Base-by-base conservation (phyloP, 2,113 vertebrate genomes). In the Perca schrenkii region DNA sequence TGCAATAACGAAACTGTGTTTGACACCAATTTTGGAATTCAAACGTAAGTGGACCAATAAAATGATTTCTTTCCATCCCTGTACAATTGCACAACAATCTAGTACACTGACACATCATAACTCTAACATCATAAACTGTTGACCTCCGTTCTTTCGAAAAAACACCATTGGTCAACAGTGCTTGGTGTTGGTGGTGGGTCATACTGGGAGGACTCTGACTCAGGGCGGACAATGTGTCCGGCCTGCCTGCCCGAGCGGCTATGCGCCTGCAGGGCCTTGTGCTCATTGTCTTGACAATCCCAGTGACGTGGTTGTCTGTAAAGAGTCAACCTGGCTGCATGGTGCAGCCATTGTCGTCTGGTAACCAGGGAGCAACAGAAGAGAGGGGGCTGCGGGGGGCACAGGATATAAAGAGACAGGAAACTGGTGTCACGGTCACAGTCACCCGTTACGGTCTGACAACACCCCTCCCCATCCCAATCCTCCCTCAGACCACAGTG, bases 341-440 rank as follows among this genome's bases (percentile, higher is more conserved):
- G 47, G 75, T 65, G 2, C 28, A 2, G 25, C 87, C 87, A 89
- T 93, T 92, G 93, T 94, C 50, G 67, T 92, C 82, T 74, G 83
- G 65, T 57, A 60, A 74, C 69, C 77, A 69, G 66, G 64, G 80
- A 89, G 86, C 47, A 43, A 43, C 8, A 56, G 53, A 63, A 70
- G 10, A 65, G 68, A 36, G 79, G 53, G 50, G 77, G 65, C 54
- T 21, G 46, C 12, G 8, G 50, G 79, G 75, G 65, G 25, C 43
- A 52, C 70, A 43, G 88, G 89, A 92, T 91, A 87, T 79, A 76
- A 77, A 87, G 80, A 86, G 89, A 89, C 92, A 92, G 94, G 93
- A 94, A 93, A 71, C 87, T 15, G 73, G 79, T 87, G 90, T 92
- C 92, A 93, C 31, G 89, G 93, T 93, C 92, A 89, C 82, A 88